Evolutionary conservation across 2,797 vertebrate species (phyloP), one percentile per base, ranked within the genome.

Genomic region (Platyrinchus mystaceus): DNA sequence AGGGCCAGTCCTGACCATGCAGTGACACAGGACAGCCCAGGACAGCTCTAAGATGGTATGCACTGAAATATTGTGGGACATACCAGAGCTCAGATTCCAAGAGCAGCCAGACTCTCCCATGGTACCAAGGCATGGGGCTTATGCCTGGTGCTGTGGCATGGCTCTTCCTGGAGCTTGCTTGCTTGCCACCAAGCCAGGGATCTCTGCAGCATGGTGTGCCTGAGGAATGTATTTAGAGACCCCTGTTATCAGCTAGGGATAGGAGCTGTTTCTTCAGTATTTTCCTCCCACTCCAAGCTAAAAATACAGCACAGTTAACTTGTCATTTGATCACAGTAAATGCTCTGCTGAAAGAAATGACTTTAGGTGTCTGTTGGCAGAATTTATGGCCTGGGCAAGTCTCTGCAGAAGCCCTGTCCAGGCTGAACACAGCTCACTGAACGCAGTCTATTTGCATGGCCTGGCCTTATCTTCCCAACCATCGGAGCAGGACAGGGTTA

Each of bases 251-350:
- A 93, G 83, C 85, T 79, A 92, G 74, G 87, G 74, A 87, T 87
- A 84, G 74, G 34, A 93, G 71, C 71, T 94, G 89, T 10, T 66
- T 91, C 87, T 94, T 90, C 93, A 94, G 68, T 94, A 36, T 91
- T 89, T 94, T 91, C 87, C 94, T 94, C 93, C 95, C 43, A 94
- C 93, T 94, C 83, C 56, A 71, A 84, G 85, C 93, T 95, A 97
- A 94, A 96, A 94, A 93, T 96, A 94, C 60, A 93, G 69, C 68
- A 49, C 67, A 67, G 80, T 94, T 93, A 95, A 94, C 44, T 87
- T 96, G 95, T 94, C 90, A 90, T 92, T 94, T 85, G 93, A 95
- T 87, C 90, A 87, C 80, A 87, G 88, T 93, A 94, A 94, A 86
- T 79, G 85, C 28, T 91, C 52, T 8, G 17, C 90, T 95, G 90